Evolutionary conservation across 2,888 invertebrate species (phyloP).

Genomic region (Melieria picta): DNA sequence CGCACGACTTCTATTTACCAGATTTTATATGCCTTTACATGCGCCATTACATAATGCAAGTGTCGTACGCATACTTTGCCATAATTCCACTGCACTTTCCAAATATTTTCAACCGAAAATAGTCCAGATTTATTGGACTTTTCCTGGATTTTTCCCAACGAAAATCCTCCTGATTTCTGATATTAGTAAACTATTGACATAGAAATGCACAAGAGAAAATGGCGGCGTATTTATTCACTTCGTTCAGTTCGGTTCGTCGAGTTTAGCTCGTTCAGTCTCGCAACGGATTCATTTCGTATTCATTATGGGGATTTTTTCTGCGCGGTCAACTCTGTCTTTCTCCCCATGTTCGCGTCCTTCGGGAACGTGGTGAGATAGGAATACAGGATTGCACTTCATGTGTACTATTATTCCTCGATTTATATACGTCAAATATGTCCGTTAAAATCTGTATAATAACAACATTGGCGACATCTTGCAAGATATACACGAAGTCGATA

Average conservation of each 20-base stretch:
- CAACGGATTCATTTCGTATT: slow-evolving; percentile 8
- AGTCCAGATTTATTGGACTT: slow-evolving; percentile 37
- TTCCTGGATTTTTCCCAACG: slow-evolving; percentile 39
- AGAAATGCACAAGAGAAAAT: slow-evolving; percentile 56
- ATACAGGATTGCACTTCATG: no score
- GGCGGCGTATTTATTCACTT: slow-evolving; percentile 53
- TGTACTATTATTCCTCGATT: no score
- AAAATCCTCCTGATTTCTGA: slow-evolving; percentile 41
- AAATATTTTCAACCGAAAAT: slow-evolving; percentile 43
- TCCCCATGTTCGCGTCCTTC: no score
- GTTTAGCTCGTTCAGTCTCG: slow-evolving; percentile 34
- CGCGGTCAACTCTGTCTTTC: neutral
- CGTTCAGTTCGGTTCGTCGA: slow-evolving; percentile 47
- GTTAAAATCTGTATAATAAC: no score
- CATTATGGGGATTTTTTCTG: slow-evolving; percentile 24
- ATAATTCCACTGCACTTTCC: slow-evolving; percentile 39
- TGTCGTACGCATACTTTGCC: slow-evolving; percentile 44
- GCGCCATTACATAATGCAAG: slow-evolving; percentile 50
- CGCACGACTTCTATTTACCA: slow-evolving; percentile 37
- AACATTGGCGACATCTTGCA: no score
- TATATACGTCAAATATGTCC: no score
- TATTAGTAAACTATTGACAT: slow-evolving; percentile 54
- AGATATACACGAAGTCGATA: no score
- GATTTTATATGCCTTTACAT: slow-evolving; percentile 41
- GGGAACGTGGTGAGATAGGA: no score